Evolutionary conservation across 2,888 invertebrate genomes (phyloP).

Genomic region (Tetrapedia diversipes): DNA sequence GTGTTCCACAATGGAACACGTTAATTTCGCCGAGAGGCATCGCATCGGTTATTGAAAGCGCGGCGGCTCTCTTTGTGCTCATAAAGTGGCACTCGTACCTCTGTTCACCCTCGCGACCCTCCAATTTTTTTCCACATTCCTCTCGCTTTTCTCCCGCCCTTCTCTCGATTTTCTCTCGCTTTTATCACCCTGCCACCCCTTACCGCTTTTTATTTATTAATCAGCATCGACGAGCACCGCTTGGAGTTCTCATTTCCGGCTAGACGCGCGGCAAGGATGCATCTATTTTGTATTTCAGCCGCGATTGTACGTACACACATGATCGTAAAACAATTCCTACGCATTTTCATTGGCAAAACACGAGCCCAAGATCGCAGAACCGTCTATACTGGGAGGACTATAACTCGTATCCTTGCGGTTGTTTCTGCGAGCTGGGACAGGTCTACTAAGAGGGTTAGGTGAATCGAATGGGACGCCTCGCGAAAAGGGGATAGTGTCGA

Average conservation of each 20-base stretch:
- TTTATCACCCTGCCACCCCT: background rate
- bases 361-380: conserved; percentile 1
- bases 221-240: conserved; percentile 9
- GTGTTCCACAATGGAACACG: conserved; percentile 5
- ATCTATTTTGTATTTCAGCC: conserved; percentile 50
- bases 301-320: background rate
- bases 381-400: conserved; percentile 43
- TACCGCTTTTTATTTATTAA: background rate
- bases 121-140: conserved; percentile 22
- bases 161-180: background rate
- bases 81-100: conserved; percentile 48
- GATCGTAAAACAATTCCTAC: conserved; percentile 56
- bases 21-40: conserved; percentile 42
- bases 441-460: conserved; percentile 38
- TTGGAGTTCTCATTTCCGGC: conserved; percentile 64
- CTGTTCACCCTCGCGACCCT: conserved; percentile 1
- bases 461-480: conserved; percentile 54
- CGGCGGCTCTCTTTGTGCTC: conserved; percentile 32
- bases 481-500: conserved; percentile 30
- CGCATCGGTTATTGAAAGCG: conserved; percentile 59
- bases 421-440: conserved; percentile 32
- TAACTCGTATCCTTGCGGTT: conserved; percentile 52
- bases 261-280: conserved; percentile 55
- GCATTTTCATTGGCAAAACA: conserved; percentile 63
- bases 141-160: background rate